Evolutionary conservation across 1,140 invertebrate species (phyloP), one percentile per base, ranked within the genome.

Genomic region (Schlechtendalia chinensis): DNA sequence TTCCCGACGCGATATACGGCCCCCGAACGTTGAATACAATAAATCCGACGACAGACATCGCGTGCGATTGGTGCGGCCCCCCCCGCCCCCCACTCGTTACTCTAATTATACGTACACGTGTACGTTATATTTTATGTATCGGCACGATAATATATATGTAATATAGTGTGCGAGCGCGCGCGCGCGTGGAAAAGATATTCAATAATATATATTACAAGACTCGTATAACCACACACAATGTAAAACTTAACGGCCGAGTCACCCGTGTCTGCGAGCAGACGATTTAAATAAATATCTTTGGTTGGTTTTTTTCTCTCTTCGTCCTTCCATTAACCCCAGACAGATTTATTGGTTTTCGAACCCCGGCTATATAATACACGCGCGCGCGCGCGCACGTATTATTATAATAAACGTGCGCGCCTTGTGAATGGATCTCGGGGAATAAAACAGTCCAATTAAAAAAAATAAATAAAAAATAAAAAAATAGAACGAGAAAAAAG

Each of bases 281-380:
- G 59, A 79, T 79, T 79, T 77, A 77, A 79, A 63, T 79, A 63
- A 63, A 79, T 50, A 79, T 79, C 54, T 50, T 77, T 77, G 56
- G n/a, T n/a, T n/a, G n/a, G n/a, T n/a, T 32, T 75, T 12, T 63
- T 16, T 45, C 5, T 50, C 5, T 77, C 32, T 77, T 59, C 32
- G 22, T 79, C 50, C 75, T 61, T 79, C 75, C 75, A 79, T 79
- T 79, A 79, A 63, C 75, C 75, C 75, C 75, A 79, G 75, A 79
- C 75, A 79, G 75, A 79, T 79, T 79, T 79, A 79, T 79, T 79
- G 75, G 75, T 79, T 79, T 79, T 27, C 75, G 75, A 79, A 79
- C 58, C n/a, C 45, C 45, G 39, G 14, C 32, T 27, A 54, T 79
- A 79, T 67, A 39, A 67, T 39, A 67, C 45, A 22, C 19, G 19